Conservation (phyloP, 2,888 invertebrate species). For the Ectropis crepuscularia region DNA sequence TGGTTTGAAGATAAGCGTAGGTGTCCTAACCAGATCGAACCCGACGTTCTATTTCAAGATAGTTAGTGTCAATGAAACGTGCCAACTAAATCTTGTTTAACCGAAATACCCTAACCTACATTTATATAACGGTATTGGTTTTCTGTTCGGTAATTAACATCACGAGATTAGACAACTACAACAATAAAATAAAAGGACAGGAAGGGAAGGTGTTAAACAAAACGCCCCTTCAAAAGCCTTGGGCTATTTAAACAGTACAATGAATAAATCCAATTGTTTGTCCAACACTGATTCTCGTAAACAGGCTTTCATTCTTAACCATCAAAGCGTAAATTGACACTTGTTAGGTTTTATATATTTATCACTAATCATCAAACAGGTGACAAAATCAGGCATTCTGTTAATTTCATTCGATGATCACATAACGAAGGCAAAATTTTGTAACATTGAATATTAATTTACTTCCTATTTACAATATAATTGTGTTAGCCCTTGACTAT, state of each 20-base stretch:
- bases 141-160: slow-evolving; percentile 23
- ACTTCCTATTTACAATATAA: slow-evolving; percentile 22
- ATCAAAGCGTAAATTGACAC: slow-evolving; percentile 37
- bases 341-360: slow-evolving; percentile 14
- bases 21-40: slow-evolving; percentile 53
- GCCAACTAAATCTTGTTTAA: slow-evolving; percentile 69
- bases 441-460: slow-evolving; percentile 20
- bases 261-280: slow-evolving; percentile 34
- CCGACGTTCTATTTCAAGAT: slow-evolving; percentile 69
- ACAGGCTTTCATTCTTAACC: slow-evolving; percentile 31
- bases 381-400: slow-evolving; percentile 17
- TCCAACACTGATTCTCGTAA: slow-evolving; percentile 27
- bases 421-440: slow-evolving; percentile 16
- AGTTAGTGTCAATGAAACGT: slow-evolving; percentile 68
- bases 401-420: slow-evolving; percentile 18
- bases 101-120: slow-evolving; percentile 63
- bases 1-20: slow-evolving; percentile 37
- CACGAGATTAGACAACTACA: slow-evolving; percentile 8
- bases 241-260: slow-evolving; percentile 30
- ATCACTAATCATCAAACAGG: slow-evolving; percentile 17
- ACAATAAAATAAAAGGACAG: slow-evolving; percentile 33
- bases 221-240: slow-evolving; percentile 41
- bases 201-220: slow-evolving; percentile 35
- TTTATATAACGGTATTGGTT: slow-evolving; percentile 26
- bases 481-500: slow-evolving; percentile 23